phyloP scores from a whole-genome alignment of 2,797 vertebrate species.

The Acridotheres tristis region DNA sequence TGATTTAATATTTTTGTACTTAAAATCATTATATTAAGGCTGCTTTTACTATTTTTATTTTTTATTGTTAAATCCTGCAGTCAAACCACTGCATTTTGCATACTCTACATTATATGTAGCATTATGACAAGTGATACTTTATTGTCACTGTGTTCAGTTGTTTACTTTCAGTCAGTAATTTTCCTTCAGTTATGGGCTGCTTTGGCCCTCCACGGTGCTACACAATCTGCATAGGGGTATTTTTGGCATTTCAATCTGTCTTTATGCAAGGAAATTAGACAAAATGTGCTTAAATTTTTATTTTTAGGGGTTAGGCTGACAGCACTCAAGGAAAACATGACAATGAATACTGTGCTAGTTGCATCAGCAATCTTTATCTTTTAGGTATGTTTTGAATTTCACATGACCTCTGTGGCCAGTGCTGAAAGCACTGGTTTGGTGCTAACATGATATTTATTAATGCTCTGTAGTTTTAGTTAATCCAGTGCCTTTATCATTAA shows the following conservation, averaged over 20 bases:
- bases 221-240: slow-evolving; percentile 63
- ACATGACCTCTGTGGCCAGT: slow-evolving; percentile 73
- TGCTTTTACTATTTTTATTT: slow-evolving; percentile 73
- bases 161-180: slow-evolving; percentile 79
- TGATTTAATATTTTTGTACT: slow-evolving; percentile 85
- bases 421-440: slow-evolving; percentile 72
- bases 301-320: slow-evolving; percentile 61
- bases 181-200: slow-evolving; percentile 72
- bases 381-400: slow-evolving; percentile 68
- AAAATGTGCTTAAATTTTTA: slow-evolving; percentile 63
- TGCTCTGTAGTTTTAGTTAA: slow-evolving; percentile 59
- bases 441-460: slow-evolving; percentile 76
- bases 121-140: slow-evolving; percentile 78
- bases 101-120: slow-evolving; percentile 84
- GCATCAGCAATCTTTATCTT: slow-evolving; percentile 66
- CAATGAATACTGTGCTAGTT: slow-evolving; percentile 65
- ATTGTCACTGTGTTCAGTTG: slow-evolving; percentile 81
- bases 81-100: slow-evolving; percentile 81
- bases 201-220: slow-evolving; percentile 79
- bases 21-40: slow-evolving; percentile 82
- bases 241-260: slow-evolving; percentile 73
- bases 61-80: slow-evolving; percentile 73
- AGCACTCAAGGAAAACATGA: slow-evolving; percentile 63
- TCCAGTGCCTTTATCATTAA: slow-evolving; percentile 29
- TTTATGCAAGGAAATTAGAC: slow-evolving; percentile 54